Base-by-base conservation (phyloP, 2,113 vertebrate species). In the Vidua chalybeata region DNA sequence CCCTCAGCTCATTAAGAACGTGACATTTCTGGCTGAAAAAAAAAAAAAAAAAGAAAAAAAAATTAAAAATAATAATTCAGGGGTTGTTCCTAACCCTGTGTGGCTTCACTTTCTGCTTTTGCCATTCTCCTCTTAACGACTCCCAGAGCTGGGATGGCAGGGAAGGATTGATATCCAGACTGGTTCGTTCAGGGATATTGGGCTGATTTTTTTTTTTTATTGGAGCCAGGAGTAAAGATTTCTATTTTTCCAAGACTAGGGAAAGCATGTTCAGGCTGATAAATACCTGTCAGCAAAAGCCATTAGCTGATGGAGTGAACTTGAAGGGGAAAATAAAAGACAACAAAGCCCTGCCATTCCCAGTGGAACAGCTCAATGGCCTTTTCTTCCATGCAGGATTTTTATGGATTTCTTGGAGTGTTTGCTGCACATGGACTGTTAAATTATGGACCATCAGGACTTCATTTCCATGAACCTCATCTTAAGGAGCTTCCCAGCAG, bases 251-350 rank as follows among this genome's bases (percentile, higher is more conserved):
- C 71, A 88, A 89, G 91, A 3, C 33, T 19, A 58, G 35, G 84
- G 78, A 58, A 89, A 94, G 78, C 87, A 15, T 48, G 71, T 88
- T 91, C 82, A 67, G 87, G 87, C 43, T 94, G 94, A 96, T 94
- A 96, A 96, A 96, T 94, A 74, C 10, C 91, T 84, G 92, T 77
- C 95, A 96, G 93, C 93, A 93, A 63, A 81, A 94, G 2, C 93
- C 87, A 96, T 93, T 77, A 94, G 87, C 75, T 93, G 87, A 94
- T 90, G 66, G 83, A 71, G 55, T 37, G 67, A 87, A 71, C 41
- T 43, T 17, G 67, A 71, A 69, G 31, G 80, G 77, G 73, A 84
- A 92, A 90, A 93, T 15, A 74, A 78, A 85, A 86, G 75, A 56
- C 31, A 82, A 69, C 75, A 69, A 76, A 62, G 75, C 51, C 71